These are phyloP conservation scores for Tragelaphus strepsiceros DNA, from an alignment of 2,113 vertebrate species.

Conservation along the genomic window DNA sequence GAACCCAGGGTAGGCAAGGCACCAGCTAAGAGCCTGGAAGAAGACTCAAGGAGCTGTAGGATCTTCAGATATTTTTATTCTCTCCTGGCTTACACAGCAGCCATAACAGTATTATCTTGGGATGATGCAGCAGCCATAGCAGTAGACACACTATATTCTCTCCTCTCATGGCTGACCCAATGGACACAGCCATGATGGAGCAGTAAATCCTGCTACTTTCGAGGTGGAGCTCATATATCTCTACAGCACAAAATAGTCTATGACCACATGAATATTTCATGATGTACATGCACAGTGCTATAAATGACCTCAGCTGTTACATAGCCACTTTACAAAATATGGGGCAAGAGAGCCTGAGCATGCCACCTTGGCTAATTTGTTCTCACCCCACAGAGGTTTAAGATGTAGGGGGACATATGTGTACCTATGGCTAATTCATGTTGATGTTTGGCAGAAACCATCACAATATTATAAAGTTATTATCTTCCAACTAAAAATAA, in stretches of 20 bases:
- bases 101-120: not conserved
- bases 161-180: not conserved
- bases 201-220: not conserved
- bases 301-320: not conserved
- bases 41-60: not conserved
- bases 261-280: not conserved
- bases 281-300: not conserved
- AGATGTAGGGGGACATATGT: not conserved
- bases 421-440: not conserved
- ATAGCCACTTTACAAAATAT: not conserved
- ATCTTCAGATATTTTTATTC: not conserved
- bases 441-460: not conserved
- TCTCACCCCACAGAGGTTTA: not conserved
- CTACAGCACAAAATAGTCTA: not conserved
- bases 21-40: not conserved
- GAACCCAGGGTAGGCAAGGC: not conserved
- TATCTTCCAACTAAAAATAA: not conserved
- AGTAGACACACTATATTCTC: not conserved
- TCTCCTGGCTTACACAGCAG: not conserved
- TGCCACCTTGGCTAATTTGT: not conserved
- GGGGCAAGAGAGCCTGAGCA: not conserved
- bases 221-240: not conserved
- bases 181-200: not conserved
- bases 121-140: not conserved
- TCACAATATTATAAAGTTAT: not conserved